phyloP scores from a whole-genome alignment of 2,888 invertebrate species.

The Macrosoma leucophasiata region DNA sequence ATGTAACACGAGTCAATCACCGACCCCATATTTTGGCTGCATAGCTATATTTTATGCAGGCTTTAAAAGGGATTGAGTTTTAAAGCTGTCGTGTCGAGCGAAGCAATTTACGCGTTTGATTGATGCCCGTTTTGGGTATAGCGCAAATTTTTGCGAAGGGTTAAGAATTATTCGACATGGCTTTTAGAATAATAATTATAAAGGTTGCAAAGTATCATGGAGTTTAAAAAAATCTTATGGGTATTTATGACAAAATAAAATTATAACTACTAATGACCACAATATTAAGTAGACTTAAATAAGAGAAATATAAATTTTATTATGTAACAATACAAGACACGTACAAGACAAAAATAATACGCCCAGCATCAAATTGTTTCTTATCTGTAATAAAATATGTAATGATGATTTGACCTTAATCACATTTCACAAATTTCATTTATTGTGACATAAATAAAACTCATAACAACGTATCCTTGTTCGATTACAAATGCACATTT shows the following conservation, averaged over 20 bases:
- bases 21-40: slow-evolving; percentile 25
- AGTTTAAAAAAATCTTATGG: neutral
- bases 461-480: too few relatives aligned
- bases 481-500: too few relatives aligned
- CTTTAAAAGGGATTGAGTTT: slow-evolving; percentile 37
- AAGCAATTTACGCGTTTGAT: slow-evolving; percentile 54
- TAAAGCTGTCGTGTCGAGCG: slow-evolving; percentile 41
- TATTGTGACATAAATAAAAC: too few relatives aligned
- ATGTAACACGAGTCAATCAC: slow-evolving; percentile 31
- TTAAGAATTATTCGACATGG: slow-evolving; percentile 13
- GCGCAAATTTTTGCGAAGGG: slow-evolving; percentile 24
- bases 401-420: neutral
- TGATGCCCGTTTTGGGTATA: slow-evolving; percentile 46
- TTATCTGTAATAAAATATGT: neutral
- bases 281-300: neutral
- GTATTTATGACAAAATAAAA: neutral
- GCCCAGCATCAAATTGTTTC: neutral
- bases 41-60: slow-evolving; percentile 28
- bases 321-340: neutral
- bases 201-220: neutral
- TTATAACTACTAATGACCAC: neutral
- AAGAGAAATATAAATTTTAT: neutral
- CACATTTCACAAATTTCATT: neutral
- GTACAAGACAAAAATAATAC: neutral
- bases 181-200: neutral